Percentiles rank a stretch among this genome's conserved stretches.
phyloP scores from a whole-genome alignment of 1,140 invertebrate genomes.

The Riptortus pedestris region DNA sequence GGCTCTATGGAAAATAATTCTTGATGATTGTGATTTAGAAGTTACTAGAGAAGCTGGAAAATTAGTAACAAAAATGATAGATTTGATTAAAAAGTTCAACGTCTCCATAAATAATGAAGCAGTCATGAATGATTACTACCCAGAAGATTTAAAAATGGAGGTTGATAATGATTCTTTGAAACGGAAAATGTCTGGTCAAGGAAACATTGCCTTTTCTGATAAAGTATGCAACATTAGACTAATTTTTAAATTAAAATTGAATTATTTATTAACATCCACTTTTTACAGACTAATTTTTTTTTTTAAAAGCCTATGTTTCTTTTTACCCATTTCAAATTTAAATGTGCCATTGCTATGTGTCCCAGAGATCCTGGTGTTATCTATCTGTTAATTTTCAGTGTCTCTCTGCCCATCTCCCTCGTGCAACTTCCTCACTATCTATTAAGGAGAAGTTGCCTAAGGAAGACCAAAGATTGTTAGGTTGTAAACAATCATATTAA shows the following conservation, averaged over 20 bases:
- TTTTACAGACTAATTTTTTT: neutral
- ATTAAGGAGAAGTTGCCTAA: too few species aligned
- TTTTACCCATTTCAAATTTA: neutral
- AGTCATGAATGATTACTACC: too few species aligned
- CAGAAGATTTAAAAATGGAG: neutral
- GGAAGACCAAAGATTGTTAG: too few species aligned
- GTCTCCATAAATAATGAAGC: neutral
- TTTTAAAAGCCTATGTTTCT: neutral
- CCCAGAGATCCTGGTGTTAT: neutral
- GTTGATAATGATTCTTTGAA: neutral
- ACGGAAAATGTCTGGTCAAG: neutral
- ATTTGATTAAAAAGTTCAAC: neutral
- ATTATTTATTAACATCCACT: neutral
- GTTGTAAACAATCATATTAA: too few species aligned
- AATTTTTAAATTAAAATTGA: neutral
- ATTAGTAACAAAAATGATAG: conserved; percentile 1
- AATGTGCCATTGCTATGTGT: neutral
- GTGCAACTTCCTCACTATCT: too few species aligned
- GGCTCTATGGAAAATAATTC: neutral
- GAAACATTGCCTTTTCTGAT: neutral
- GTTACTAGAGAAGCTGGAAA: conserved; percentile 8
- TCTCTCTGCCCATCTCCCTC: too few species aligned
- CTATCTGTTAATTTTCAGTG: too few species aligned
- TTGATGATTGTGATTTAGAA: neutral
- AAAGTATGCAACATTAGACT: neutral